Percentiles rank a stretch among this genome's conserved stretches.
These are phyloP conservation scores for Nemapogon koenigi DNA, from an alignment of 2,888 invertebrate species.

Conservation along the genomic window DNA sequence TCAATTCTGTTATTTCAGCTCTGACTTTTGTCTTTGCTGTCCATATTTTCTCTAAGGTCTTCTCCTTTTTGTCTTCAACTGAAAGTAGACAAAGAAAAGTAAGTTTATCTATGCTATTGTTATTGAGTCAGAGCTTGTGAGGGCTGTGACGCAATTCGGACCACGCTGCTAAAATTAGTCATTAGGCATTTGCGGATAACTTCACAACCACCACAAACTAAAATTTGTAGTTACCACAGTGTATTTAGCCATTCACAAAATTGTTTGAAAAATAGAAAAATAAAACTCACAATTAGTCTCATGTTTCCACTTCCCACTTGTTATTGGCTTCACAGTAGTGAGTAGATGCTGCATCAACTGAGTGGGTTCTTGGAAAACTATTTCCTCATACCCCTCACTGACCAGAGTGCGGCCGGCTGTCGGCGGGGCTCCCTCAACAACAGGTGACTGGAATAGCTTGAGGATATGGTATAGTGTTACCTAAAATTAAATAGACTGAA, in stretches of 20 bases:
- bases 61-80: slow-evolving; percentile 91
- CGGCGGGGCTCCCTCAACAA: slow-evolving; percentile 48
- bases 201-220: too few species aligned
- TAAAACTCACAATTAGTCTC: slow-evolving; percentile 83
- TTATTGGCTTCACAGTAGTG: slow-evolving; percentile 76
- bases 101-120: too few species aligned
- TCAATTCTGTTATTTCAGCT: slow-evolving; percentile 81
- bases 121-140: too few species aligned
- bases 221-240: too few species aligned
- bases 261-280: background rate
- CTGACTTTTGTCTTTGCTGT: slow-evolving; percentile 83
- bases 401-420: slow-evolving; percentile 71
- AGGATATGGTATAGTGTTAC: slow-evolving; percentile 94
- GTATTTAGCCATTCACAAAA: too few species aligned
- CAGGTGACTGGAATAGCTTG: slow-evolving; percentile 89
- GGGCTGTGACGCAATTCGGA: too few species aligned
- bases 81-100: too few species aligned
- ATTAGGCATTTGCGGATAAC: background rate
- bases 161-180: too few species aligned
- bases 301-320: slow-evolving; percentile 78
- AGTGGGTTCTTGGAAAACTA: slow-evolving; percentile 91
- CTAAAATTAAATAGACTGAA: slow-evolving; percentile 55
- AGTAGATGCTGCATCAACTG: slow-evolving; percentile 89
- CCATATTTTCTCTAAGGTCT: slow-evolving; percentile 77
- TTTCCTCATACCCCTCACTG: slow-evolving; percentile 95